Percentiles rank a stretch among this genome's conserved stretches.
These are phyloP conservation scores for Noctua pronuba DNA, from an alignment of 2,888 invertebrate species.

Conservation along the genomic window DNA sequence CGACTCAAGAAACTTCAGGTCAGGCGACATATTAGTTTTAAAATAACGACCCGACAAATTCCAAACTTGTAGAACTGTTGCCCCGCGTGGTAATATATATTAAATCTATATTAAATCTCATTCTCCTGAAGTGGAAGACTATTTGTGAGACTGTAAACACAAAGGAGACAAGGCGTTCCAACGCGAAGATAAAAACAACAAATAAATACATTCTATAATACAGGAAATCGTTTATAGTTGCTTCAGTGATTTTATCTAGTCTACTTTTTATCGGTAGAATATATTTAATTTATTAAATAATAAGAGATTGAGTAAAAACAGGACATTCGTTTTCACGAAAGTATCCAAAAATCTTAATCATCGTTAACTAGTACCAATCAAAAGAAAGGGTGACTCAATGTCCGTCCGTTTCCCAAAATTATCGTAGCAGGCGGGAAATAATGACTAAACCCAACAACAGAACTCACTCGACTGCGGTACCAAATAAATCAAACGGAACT, in stretches of 20 bases:
- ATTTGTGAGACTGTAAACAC: slow-evolving; percentile 26
- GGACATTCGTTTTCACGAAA: background rate
- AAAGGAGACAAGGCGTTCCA: background rate
- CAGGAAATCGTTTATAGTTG: background rate
- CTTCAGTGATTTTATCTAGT: background rate
- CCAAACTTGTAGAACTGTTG: slow-evolving; percentile 34
- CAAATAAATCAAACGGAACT: background rate
- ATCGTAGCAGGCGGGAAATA: background rate
- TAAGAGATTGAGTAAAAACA: background rate
- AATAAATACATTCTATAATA: background rate
- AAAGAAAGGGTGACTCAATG: background rate
- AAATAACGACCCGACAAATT: slow-evolving; percentile 26
- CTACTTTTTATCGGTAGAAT: background rate
- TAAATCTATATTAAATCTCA: slow-evolving; percentile 51
- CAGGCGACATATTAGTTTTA: slow-evolving; percentile 19
- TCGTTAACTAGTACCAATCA: background rate
- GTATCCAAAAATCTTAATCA: background rate
- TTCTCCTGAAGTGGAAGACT: slow-evolving; percentile 27
- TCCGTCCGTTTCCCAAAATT: background rate
- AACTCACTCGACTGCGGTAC: background rate
- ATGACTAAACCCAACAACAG: background rate
- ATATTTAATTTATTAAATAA: background rate
- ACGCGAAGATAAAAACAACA: background rate
- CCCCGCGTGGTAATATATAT: slow-evolving; percentile 26
- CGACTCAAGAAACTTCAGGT: slow-evolving; percentile 18